These are phyloP conservation scores for Spermophilus dauricus DNA, from an alignment of 2,113 vertebrate genomes.

Conservation along the genomic window DNA sequence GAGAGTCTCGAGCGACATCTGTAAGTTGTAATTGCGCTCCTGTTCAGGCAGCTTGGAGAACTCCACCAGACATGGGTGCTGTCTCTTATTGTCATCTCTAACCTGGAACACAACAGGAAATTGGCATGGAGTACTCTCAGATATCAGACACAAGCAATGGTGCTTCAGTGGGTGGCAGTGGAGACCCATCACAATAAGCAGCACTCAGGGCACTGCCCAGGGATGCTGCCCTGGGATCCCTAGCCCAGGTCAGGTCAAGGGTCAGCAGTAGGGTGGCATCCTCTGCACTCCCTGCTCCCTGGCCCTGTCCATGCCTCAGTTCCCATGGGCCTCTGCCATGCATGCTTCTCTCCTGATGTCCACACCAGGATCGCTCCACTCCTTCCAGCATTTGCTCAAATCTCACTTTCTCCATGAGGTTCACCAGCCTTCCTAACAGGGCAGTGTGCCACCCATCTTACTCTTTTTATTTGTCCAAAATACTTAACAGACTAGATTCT, in stretches of 20 bases:
- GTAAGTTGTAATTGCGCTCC: slow-evolving; percentile 97
- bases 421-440: neutral
- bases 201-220: neutral
- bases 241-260: fast-evolving
- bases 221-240: neutral
- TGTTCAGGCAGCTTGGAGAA: slow-evolving; percentile 97
- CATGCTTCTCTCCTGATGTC: neutral
- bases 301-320: neutral
- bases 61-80: slow-evolving; percentile 98
- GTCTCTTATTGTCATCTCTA: slow-evolving; percentile 97
- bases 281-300: neutral
- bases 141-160: neutral
- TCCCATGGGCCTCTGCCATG: neutral
- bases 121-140: neutral
- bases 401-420: neutral
- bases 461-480: neutral
- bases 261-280: neutral
- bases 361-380: fast-evolving
- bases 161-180: fast-evolving
- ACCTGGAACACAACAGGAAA: slow-evolving; percentile 88
- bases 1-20: slow-evolving; percentile 98
- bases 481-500: neutral
- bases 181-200: neutral
- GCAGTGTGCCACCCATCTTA: neutral
- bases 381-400: neutral